phyloP scores from a whole-genome alignment of 2,113 vertebrate genomes.

The Anoura caudifer region DNA sequence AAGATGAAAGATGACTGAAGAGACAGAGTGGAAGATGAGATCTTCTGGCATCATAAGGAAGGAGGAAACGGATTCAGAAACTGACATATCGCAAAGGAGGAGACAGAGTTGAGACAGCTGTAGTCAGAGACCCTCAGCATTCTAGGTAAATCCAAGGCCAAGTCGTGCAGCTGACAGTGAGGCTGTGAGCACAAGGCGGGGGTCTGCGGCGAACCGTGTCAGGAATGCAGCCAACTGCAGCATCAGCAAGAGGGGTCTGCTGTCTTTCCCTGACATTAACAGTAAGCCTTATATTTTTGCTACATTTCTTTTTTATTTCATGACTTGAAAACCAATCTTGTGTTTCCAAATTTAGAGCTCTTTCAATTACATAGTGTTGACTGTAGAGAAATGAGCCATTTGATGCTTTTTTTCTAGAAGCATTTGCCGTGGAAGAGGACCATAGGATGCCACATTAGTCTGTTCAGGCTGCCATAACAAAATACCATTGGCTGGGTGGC shows the following conservation, averaged over 20 bases:
- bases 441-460: background rate
- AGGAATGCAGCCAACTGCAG: background rate
- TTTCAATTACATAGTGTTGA: background rate
- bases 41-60: background rate
- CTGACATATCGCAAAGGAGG: background rate
- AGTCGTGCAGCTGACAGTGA: background rate
- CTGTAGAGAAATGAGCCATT: background rate
- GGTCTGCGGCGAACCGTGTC: background rate
- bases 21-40: background rate
- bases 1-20: background rate
- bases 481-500: background rate
- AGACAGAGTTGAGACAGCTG: background rate
- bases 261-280: background rate
- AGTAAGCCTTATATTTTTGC: background rate
- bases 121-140: background rate
- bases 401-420: background rate
- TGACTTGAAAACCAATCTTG: background rate
- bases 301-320: background rate
- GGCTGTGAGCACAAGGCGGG: background rate
- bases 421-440: background rate
- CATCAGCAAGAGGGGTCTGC: background rate
- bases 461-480: background rate
- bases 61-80: background rate
- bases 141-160: background rate
- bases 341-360: background rate